A percentile compares a stretch with the other conserved stretches of the same genome.
Conservation (phyloP, 2,888 invertebrate species). For the Steinernema hermaphroditum region DNA sequence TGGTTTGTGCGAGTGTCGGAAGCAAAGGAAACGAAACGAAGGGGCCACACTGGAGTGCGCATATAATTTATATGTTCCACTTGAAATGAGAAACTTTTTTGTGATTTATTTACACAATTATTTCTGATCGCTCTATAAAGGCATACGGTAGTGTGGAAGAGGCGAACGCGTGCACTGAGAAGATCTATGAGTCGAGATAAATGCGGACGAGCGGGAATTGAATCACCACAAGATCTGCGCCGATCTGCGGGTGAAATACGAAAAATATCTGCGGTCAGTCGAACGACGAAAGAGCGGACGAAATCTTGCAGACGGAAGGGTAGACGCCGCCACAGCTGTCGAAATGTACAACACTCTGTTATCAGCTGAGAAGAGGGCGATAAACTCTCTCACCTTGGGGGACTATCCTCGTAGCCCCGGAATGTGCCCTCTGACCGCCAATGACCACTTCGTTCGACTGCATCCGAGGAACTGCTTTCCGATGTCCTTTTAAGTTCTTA, state of each 20-base stretch:
- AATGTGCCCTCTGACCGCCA: not conserved
- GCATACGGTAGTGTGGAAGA: slow-evolving; percentile 7
- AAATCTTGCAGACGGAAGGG: slow-evolving; percentile 14
- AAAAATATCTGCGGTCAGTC: slow-evolving; percentile 27
- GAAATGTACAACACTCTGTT: slow-evolving; percentile 4
- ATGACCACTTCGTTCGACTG: not conserved
- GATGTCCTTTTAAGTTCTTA: slow-evolving; percentile 29
- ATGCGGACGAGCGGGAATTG: not conserved
- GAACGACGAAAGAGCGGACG: not conserved
- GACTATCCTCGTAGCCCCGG: not conserved
- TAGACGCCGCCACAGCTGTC: slow-evolving; percentile 27
- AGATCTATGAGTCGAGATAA: not conserved
- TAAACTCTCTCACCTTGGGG: slow-evolving; percentile 9
- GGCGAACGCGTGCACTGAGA: not conserved
- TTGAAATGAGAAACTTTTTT: slow-evolving; percentile 29
- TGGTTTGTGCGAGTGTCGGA: not conserved
- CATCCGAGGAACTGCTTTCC: not conserved
- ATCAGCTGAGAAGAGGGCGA: slow-evolving; percentile 16
- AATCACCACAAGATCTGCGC: not conserved
- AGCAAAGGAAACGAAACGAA: not conserved
- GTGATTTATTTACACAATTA: slow-evolving; percentile 29
- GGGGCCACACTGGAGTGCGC: not conserved
- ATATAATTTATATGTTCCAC: slow-evolving; percentile 31
- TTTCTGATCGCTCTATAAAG: slow-evolving; percentile 8
- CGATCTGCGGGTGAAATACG: not conserved